Percentiles rank a stretch among this genome's conserved stretches.
These are phyloP conservation scores for Sphyrna mokarran DNA, from an alignment of 2,113 vertebrate species.

Conservation along the genomic window DNA sequence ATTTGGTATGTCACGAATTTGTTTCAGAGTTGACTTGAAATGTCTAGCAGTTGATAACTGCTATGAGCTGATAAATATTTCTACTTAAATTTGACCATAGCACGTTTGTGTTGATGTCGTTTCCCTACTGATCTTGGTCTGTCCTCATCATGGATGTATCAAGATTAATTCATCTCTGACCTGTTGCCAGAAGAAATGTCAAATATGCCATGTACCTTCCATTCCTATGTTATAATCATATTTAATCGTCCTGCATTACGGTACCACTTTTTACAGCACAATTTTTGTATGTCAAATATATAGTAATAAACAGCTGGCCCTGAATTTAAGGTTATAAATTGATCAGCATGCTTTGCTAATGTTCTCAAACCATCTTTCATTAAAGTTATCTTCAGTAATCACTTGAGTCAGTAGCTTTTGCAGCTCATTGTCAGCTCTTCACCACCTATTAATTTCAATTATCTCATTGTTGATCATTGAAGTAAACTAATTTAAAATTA, in stretches of 20 bases:
- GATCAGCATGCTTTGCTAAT: neutral
- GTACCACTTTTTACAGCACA: neutral
- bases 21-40: neutral
- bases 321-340: neutral
- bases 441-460: neutral
- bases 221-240: neutral
- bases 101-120: neutral
- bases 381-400: neutral
- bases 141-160: neutral
- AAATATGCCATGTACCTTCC: neutral
- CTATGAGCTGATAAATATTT: neutral
- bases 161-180: neutral
- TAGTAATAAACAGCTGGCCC: neutral
- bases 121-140: neutral
- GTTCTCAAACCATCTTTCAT: neutral
- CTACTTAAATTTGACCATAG: neutral
- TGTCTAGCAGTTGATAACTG: neutral
- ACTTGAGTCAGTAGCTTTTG: neutral
- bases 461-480: neutral
- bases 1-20: neutral
- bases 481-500: neutral
- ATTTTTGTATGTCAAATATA: neutral
- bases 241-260: neutral
- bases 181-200: neutral
- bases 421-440: neutral